These are phyloP conservation scores for Pyrgus malvae DNA, from an alignment of 2,888 invertebrate genomes.

Conservation along the genomic window DNA sequence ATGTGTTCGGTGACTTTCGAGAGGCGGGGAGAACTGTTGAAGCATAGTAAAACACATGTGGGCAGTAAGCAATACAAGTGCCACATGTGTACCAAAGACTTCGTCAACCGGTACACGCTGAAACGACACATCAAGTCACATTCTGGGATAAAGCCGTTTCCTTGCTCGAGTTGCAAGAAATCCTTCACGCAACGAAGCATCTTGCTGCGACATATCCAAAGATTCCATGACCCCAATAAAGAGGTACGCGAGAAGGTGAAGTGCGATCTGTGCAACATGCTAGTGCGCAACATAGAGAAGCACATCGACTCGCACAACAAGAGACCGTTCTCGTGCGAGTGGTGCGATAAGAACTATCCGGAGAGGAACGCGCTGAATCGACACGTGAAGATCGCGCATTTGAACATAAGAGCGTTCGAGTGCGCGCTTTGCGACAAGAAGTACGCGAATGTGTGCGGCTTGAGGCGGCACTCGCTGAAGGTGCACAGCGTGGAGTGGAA, in stretches of 20 bases:
- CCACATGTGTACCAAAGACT: conserved; percentile 32
- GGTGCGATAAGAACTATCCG: conserved; percentile 33
- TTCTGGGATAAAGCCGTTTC: conserved; percentile 9
- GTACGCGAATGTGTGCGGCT: not conserved
- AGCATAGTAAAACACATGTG: conserved; percentile 28
- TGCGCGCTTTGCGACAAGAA: not conserved
- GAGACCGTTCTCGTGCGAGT: conserved; percentile 33
- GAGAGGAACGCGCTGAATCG: conserved; percentile 39
- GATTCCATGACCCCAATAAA: conserved; percentile 23
- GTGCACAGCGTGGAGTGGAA: not conserved
- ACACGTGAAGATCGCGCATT: conserved; percentile 30
- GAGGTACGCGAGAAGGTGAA: conserved; percentile 14
- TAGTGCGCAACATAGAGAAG: conserved; percentile 37
- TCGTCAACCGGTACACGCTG: conserved; percentile 32
- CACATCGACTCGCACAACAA: conserved; percentile 37
- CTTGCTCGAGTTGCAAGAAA: conserved; percentile 32
- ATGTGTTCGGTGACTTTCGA: conserved; percentile 26
- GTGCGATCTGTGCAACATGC: conserved; percentile 39
- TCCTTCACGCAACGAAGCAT: conserved; percentile 28
- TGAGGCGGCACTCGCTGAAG: not conserved
- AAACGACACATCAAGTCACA: conserved; percentile 36
- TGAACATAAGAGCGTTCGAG: not conserved
- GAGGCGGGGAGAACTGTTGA: conserved; percentile 6
- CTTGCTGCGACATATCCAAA: conserved; percentile 25
- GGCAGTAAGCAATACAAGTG: conserved; percentile 30